A percentile compares a stretch with the other conserved stretches of the same genome.
phyloP scores from a whole-genome alignment of 2,888 invertebrate genomes.

The Synanthedon formicaeformis region DNA sequence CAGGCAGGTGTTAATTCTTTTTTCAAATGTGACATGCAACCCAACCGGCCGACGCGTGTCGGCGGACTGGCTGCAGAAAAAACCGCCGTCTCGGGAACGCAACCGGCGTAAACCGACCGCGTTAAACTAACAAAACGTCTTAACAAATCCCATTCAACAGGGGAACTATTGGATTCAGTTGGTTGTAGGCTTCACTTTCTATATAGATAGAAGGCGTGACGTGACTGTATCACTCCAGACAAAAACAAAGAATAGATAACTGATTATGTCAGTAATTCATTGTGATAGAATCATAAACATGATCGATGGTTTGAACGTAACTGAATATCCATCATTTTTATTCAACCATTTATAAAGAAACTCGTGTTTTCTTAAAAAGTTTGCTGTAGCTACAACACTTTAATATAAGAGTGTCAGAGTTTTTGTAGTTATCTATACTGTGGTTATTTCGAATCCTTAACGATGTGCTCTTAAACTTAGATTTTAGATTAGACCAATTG shows the following conservation, averaged over 20 bases:
- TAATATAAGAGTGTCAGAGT: no score
- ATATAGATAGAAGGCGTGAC: slow-evolving; percentile 23
- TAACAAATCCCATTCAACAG: slow-evolving; percentile 18
- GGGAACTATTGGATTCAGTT: slow-evolving; percentile 25
- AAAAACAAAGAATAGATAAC: slow-evolving; percentile 22
- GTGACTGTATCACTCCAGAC: slow-evolving; percentile 19
- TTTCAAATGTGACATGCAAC: slow-evolving; percentile 8
- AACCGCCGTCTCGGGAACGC: slow-evolving; percentile 39
- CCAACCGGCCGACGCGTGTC: slow-evolving; percentile 17
- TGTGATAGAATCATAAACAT: slow-evolving; percentile 4
- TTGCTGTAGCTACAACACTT: background rate
- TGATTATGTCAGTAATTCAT: slow-evolving; percentile 21
- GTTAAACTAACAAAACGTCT: slow-evolving; percentile 36
- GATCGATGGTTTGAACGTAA: background rate
- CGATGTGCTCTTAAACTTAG: no score
- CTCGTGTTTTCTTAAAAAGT: background rate
- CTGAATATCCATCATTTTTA: background rate
- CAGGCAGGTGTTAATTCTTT: background rate
- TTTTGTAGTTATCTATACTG: no score
- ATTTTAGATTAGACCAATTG: no score
- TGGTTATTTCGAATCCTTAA: no score
- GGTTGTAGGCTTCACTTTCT: slow-evolving; percentile 51
- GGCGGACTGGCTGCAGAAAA: slow-evolving; percentile 36
- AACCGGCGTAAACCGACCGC: slow-evolving; percentile 53
- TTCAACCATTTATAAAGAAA: background rate